Conservation (phyloP, 2,113 vertebrate genomes). For the Furnarius figulus region DNA sequence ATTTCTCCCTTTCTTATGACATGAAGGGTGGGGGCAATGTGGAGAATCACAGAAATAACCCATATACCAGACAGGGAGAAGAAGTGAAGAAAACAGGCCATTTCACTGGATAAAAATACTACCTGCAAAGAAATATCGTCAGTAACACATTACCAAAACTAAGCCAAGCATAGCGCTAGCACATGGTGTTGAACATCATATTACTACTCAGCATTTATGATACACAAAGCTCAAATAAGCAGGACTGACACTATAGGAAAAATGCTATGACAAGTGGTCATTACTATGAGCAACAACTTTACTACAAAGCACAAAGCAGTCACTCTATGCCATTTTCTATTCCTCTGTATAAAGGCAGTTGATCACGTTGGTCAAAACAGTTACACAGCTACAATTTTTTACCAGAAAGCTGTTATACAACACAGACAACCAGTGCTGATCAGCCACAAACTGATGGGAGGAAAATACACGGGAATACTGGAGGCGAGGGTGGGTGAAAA, state of each 20-base stretch:
- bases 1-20: too few relatives aligned
- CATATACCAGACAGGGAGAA: background rate
- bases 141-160: background rate
- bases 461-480: background rate
- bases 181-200: background rate
- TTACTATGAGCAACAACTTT: background rate
- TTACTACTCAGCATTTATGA: background rate
- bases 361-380: background rate
- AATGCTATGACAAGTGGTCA: background rate
- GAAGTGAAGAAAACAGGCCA: background rate
- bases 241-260: background rate
- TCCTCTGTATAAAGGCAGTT: background rate
- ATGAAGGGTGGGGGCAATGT: background rate
- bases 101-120: background rate
- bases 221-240: background rate
- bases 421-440: background rate
- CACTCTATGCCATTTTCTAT: background rate
- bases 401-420: background rate
- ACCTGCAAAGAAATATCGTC: too few relatives aligned
- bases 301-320: background rate
- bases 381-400: background rate
- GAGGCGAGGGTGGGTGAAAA: accelerated
- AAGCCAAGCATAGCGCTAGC: background rate
- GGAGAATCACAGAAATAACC: background rate
- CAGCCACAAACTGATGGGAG: background rate